Base-by-base conservation (phyloP, 2,888 invertebrate species). In the Galeruca laticollis region DNA sequence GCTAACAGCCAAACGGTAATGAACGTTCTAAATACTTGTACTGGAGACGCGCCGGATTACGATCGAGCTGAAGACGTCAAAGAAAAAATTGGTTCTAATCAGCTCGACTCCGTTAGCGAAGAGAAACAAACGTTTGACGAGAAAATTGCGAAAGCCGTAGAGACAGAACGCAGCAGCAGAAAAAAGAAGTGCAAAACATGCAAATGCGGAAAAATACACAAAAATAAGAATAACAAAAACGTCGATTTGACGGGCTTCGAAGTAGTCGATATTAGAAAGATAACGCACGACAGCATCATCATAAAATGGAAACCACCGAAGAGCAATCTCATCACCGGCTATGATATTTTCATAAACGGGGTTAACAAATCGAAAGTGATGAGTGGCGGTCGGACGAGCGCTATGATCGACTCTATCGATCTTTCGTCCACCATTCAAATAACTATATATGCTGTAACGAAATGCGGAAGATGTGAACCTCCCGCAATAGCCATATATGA, bases 401-500 rank as follows among this genome's bases (percentile, higher is more conserved):
- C 81, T 35, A 80, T 81, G 76, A 71, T 81, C 26, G 78, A 80
- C 56, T 76, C 78, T 8, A 69, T 81, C 26, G 79, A 80, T 66
- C 70, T 81, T 59, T 69, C 74, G 4, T 72, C 73, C 18, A 78
- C 78, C 51, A 73, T 80, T 6, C 79, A 81, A 72, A 79, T 81
- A 8, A 77, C 79, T 15, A 77, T 81, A 65, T 81, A 80, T 40
- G 78, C 81, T 43, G 77, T 81, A 13, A 77, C 77, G 9, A 75
- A 71, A 56, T 74, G 75, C 70, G 81, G 81, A 49, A 73, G 79
- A 51, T 77, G 79, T 26, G 78, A 80, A 71, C 81, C 79, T 8
- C 81, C 81, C 2, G 81, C 81, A 5, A 79, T 79, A 21, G 81
- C 81, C 4, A 80, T 80, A 18, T 81, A 81, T 60, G 80, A 80